These are phyloP conservation scores for Drosophila dives DNA, from an alignment of 2,888 invertebrate genomes.

Conservation along the genomic window DNA sequence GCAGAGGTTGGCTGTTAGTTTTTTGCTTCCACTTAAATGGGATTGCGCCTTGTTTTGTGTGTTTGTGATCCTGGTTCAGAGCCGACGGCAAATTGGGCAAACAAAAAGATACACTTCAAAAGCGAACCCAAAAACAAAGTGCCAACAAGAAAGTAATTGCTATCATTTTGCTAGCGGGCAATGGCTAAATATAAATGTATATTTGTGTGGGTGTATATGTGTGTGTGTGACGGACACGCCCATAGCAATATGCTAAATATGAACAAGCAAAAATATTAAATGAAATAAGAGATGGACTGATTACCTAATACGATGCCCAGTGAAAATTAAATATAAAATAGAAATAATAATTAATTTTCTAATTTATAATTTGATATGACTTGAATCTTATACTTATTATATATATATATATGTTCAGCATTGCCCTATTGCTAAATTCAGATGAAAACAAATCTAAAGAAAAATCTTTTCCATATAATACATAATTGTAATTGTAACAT, in stretches of 20 bases:
- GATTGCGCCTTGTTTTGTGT: not conserved
- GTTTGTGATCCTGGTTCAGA: constrained; percentile 18
- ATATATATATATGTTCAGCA: not conserved
- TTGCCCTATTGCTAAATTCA: not conserved
- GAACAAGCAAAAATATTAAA: constrained; percentile 31
- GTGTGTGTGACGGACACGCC: constrained; percentile 39
- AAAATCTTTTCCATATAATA: not conserved
- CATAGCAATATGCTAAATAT: constrained; percentile 53
- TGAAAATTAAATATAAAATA: not conserved
- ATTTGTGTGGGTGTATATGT: not conserved
- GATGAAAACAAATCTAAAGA: not conserved
- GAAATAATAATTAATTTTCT: no score
- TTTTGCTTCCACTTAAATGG: constrained; percentile 23
- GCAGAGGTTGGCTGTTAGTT: constrained; percentile 33
- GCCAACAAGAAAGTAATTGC: constrained; percentile 71
- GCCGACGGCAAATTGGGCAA: constrained; percentile 34
- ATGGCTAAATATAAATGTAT: constrained; percentile 5
- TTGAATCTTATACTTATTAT: not conserved
- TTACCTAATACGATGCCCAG: not conserved
- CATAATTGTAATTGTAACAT: not conserved
- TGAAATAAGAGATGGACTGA: constrained; percentile 9
- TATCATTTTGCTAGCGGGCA: constrained; percentile 44
- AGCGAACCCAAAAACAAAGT: constrained; percentile 65
- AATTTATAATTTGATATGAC: not conserved
- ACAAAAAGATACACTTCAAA: constrained; percentile 51